A percentile compares a stretch with the other conserved stretches of the same genome.
Conservation (phyloP, 2,797 vertebrate species). For the Poeciliopsis infans region DNA sequence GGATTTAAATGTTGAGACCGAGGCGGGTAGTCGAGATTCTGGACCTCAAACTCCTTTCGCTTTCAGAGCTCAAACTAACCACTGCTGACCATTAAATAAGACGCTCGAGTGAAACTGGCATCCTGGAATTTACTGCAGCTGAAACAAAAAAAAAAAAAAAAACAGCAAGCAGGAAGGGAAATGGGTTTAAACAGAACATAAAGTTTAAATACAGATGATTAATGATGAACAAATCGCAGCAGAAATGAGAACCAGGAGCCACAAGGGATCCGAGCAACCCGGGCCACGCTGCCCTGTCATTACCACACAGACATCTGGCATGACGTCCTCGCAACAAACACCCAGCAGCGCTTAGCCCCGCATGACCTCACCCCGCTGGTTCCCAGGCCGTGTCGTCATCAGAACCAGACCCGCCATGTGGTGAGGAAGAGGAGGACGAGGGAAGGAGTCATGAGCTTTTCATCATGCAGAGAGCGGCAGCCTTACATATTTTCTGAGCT, state of each 20-base stretch:
- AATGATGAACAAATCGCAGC: constrained; percentile 7
- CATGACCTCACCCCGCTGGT: constrained; percentile 61
- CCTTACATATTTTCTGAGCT: background rate
- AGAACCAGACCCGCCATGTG: constrained; percentile 44
- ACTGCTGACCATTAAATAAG: background rate
- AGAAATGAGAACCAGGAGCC: constrained; percentile 26
- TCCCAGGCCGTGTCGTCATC: constrained; percentile 63
- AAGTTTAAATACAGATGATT: background rate
- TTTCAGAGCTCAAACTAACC: background rate
- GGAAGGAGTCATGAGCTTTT: background rate
- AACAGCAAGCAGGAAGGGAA: background rate
- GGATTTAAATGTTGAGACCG: too few species aligned
- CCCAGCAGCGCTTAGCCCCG: constrained; percentile 42
- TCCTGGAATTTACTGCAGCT: background rate
- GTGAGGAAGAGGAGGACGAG: constrained; percentile 14
- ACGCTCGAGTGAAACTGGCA: background rate
- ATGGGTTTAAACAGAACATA: background rate
- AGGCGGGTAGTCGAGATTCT: too few species aligned
- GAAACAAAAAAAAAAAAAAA: background rate
- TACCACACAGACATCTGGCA: constrained; percentile 63
- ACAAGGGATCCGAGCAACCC: constrained; percentile 32
- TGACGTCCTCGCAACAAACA: constrained; percentile 57
- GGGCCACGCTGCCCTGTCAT: constrained; percentile 52
- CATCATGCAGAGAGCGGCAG: background rate
- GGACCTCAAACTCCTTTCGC: too few species aligned